These are phyloP conservation scores for Eristalinus sepulchralis DNA, from an alignment of 2,888 invertebrate genomes.

Conservation along the genomic window DNA sequence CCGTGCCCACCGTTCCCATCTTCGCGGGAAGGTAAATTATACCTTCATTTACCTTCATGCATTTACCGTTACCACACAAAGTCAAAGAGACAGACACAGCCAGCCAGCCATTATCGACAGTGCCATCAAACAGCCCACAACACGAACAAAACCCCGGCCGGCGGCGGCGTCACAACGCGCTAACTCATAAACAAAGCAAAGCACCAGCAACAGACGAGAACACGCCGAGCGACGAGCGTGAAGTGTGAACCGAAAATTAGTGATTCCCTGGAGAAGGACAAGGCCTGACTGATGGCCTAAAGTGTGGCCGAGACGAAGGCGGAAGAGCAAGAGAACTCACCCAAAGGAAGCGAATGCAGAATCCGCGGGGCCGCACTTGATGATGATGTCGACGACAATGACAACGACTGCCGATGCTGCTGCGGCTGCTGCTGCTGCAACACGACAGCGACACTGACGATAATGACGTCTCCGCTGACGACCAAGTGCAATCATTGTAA, in stretches of 20 bases:
- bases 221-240: background rate
- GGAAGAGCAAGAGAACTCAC: background rate
- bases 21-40: constrained; percentile 52
- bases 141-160: background rate
- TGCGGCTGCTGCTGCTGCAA: background rate
- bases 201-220: background rate
- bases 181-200: background rate
- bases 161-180: background rate
- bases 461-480: background rate
- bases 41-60: constrained; percentile 55
- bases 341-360: constrained; percentile 15
- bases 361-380: constrained; percentile 25
- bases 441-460: constrained; percentile 1
- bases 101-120: constrained; percentile 29
- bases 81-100: background rate
- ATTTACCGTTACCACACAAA: constrained; percentile 56
- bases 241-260: constrained; percentile 53
- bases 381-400: constrained; percentile 47
- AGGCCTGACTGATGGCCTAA: background rate
- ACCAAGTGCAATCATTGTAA: constrained; percentile 61
- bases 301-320: background rate
- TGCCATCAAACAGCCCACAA: constrained; percentile 19
- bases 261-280: constrained; percentile 16
- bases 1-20: constrained; percentile 14
- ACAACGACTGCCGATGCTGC: background rate